These are phyloP conservation scores for Drosophila sordidula DNA, from an alignment of 2,888 invertebrate genomes.

Conservation along the genomic window DNA sequence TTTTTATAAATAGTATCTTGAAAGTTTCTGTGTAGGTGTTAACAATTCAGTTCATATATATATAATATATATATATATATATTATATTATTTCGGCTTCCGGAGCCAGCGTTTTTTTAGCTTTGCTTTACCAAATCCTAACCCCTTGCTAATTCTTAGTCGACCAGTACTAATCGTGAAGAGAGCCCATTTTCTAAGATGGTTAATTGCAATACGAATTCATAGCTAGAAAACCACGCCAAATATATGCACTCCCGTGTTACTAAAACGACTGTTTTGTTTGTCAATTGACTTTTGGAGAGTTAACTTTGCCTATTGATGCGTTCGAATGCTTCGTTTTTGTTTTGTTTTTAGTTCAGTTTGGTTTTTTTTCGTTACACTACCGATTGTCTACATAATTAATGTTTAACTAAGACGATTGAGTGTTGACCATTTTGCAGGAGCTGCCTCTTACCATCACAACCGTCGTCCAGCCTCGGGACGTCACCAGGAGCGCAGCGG, in stretches of 20 bases:
- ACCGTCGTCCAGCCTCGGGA: constrained; percentile 82
- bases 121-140: constrained; percentile 18
- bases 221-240: constrained; percentile 37
- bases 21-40: too few relatives aligned
- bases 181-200: constrained; percentile 13
- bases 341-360: constrained; percentile 46
- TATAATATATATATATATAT: too few relatives aligned
- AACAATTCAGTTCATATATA: too few relatives aligned
- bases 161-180: constrained; percentile 23
- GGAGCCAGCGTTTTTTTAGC: constrained; percentile 2
- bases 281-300: constrained; percentile 27
- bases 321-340: constrained; percentile 77
- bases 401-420: constrained; percentile 8
- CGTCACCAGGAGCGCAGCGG: constrained; percentile 81
- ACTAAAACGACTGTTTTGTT: constrained; percentile 44
- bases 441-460: constrained; percentile 85
- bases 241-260: constrained; percentile 53
- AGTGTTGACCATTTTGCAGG: constrained; percentile 71
- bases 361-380: constrained; percentile 52
- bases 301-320: constrained; percentile 48
- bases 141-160: constrained; percentile 2
- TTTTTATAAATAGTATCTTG: too few relatives aligned
- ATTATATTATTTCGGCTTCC: background rate
- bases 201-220: constrained; percentile 7
- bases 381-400: background rate